These are phyloP conservation scores for Todiramphus saurophagus DNA, from an alignment of 2,113 vertebrate genomes.

Conservation along the genomic window DNA sequence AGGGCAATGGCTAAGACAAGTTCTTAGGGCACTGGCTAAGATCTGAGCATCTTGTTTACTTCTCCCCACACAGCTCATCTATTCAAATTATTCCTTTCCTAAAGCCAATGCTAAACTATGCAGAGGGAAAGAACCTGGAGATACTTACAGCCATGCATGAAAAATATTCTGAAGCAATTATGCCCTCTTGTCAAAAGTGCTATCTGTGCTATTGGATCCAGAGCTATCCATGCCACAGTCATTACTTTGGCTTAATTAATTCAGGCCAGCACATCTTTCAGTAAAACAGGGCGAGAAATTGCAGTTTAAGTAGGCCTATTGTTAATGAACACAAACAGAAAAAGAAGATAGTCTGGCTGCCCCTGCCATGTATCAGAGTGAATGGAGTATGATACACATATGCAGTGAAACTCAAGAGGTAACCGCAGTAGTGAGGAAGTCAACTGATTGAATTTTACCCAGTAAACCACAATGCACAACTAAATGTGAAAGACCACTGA, in stretches of 20 bases:
- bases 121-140: background rate
- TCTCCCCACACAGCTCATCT: background rate
- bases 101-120: background rate
- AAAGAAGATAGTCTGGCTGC: background rate
- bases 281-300: background rate
- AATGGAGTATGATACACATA: background rate
- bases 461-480: background rate
- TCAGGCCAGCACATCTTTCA: background rate
- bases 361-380: background rate
- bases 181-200: background rate
- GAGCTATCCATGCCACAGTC: background rate
- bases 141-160: background rate
- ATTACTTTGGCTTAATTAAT: background rate
- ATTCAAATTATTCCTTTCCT: background rate
- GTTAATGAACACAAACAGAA: background rate
- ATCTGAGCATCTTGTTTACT: background rate
- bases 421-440: background rate
- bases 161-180: background rate
- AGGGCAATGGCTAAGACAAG: background rate
- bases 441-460: background rate
- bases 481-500: background rate
- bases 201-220: background rate
- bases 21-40: background rate
- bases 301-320: background rate
- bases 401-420: fast-evolving